phyloP scores from a whole-genome alignment of 2,113 vertebrate genomes.

The Conger conger region DNA sequence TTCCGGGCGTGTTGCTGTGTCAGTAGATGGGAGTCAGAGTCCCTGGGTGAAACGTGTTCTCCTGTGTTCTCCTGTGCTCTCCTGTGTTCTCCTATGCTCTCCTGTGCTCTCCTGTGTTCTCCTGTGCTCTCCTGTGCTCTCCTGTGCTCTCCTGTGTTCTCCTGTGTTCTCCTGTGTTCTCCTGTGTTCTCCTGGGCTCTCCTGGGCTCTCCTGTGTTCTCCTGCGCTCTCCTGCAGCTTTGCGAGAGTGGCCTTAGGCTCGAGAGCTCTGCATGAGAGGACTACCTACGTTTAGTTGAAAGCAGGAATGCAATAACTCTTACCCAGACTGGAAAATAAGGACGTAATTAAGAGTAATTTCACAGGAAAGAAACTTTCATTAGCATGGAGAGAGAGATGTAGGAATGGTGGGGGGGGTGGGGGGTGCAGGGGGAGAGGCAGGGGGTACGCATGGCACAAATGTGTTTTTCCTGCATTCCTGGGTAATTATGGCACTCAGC shows the following conservation, averaged over 20 bases:
- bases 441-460: not conserved
- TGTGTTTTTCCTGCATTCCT: constrained; percentile 26
- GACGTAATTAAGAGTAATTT: constrained; percentile 38
- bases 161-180: no score
- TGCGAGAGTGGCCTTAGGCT: not conserved
- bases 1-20: no score
- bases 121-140: no score
- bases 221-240: not conserved
- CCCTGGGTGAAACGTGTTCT: no score
- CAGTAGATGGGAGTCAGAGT: no score
- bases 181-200: no score
- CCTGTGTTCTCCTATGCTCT: no score
- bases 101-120: no score
- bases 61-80: no score
- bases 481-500: not conserved
- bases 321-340: constrained; percentile 31
- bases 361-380: not conserved
- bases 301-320: constrained; percentile 24
- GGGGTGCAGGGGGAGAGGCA: not conserved
- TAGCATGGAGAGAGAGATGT: not conserved
- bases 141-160: no score
- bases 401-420: not conserved
- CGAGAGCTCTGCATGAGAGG: not conserved
- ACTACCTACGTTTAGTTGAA: not conserved
- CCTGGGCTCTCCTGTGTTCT: no score